phyloP scores from a whole-genome alignment of 1,140 invertebrate species.

The Aphidius ervi region DNA sequence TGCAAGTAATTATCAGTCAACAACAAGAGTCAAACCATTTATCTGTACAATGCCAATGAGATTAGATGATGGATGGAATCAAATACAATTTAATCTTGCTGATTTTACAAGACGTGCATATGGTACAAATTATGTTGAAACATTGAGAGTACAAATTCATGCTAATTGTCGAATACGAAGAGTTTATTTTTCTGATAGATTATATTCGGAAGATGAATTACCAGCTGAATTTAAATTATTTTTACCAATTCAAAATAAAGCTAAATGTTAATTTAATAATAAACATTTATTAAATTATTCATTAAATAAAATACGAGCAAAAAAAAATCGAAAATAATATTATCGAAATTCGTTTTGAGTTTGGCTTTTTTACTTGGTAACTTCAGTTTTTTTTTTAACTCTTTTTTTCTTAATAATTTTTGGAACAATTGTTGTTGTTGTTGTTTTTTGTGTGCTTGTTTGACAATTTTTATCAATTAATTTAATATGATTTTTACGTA shows the following conservation, averaged over 20 bases:
- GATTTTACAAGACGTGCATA: conserved; percentile 98
- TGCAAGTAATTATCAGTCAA: conserved; percentile 97
- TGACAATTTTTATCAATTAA: conserved; percentile 27
- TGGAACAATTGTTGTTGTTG: conserved; percentile 3
- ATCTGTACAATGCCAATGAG: conserved; percentile 99
- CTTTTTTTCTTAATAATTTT: conserved; percentile 10
- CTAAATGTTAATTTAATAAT: conserved; percentile 50
- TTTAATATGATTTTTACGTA: conserved; percentile 23
- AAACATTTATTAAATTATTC: background rate
- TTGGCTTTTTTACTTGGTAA: background rate
- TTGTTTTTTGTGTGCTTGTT: conserved; percentile 8
- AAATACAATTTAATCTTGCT: conserved; percentile 97
- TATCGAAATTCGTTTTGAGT: too few species aligned
- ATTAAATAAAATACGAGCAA: background rate
- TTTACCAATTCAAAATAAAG: conserved; percentile 83
- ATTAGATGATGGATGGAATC: conserved; percentile 98
- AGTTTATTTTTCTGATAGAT: conserved; percentile 97
- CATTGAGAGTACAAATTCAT: conserved; percentile 95
- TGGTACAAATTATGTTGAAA: conserved; percentile 99
- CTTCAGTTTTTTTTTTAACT: conserved; percentile 14
- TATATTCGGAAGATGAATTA: conserved; percentile 98
- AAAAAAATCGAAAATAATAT: background rate
- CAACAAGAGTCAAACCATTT: conserved; percentile 95
- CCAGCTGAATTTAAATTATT: conserved; percentile 99
- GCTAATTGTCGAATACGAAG: conserved; percentile 97